Base-by-base conservation (phyloP, 2,797 vertebrate genomes). In the Enteromius thamalakanensis region DNA sequence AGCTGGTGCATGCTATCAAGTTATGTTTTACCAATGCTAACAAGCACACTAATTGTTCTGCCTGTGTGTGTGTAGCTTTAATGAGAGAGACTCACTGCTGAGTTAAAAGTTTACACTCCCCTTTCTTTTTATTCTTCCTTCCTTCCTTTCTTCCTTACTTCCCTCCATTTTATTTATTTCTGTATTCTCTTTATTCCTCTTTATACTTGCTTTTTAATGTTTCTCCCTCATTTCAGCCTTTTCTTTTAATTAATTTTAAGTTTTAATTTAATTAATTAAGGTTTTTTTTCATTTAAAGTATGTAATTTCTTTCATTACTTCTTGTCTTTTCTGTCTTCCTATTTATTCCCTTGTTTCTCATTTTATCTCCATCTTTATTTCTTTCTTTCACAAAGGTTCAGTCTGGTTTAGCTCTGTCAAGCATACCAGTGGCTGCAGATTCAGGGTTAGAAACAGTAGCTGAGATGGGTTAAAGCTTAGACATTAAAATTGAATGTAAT, bases 1-100 rank as follows among this genome's bases (percentile, higher is more conserved):
- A 49, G n/a, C 19, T n/a, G 17, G 47, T 71, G 11, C 10, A 58
- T 34, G 37, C 29, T 62, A 58, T 10, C 17, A 68, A 26, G 49
- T 55, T 42, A 69, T 58, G 26, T 72, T 81, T 62, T 45, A 6
- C 42, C 69, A 72, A 23, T 72, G 58, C 69, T 72, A 81, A 81
- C 53, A 62, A 81, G 55, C 69, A 34, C 40, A 49, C 58, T 65
- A 65, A 65, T 74, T 81, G 21, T 75, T 74, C 71, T 65, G 70
- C 45, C 70, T 37, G 65, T 21, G 19, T 37, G 17, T 19, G 64
- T 34, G 15, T 47, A 4, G 70, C 42, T 49, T 53, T 55, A 62
- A 83, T 85, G 47, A 71, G 62, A 60, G 23, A 45, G 74, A 26
- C 75, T 45, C 12, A 55, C 53, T 45, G 26, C 79, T 79, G 64